phyloP scores from a whole-genome alignment of 2,797 vertebrate species.

The Sus cebifrons region DNA sequence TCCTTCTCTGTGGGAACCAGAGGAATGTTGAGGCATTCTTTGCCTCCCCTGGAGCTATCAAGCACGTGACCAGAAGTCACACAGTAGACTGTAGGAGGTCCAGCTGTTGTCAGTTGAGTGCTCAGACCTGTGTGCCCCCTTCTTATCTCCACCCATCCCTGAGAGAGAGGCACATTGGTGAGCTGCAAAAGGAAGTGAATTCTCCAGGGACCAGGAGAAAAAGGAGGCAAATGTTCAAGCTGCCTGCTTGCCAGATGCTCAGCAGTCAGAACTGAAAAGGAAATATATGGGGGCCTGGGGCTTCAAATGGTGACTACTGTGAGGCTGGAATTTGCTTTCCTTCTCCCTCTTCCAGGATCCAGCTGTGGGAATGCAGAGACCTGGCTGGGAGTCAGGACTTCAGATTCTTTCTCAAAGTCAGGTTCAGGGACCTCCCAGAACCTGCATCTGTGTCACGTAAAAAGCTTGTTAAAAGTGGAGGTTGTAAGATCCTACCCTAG shows the following conservation, averaged over 20 bases:
- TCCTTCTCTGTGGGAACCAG: neutral
- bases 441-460: neutral
- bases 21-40: neutral
- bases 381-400: neutral
- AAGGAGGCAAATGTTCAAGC: neutral
- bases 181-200: neutral
- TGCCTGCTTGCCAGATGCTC: neutral
- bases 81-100: neutral
- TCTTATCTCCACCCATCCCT: neutral
- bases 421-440: too few relatives aligned
- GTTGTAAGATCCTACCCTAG: neutral
- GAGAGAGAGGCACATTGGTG: neutral
- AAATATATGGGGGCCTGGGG: neutral
- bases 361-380: neutral
- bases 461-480: constrained; percentile 25
- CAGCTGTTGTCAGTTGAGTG: neutral
- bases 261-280: neutral
- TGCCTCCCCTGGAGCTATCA: neutral
- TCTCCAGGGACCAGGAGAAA: neutral
- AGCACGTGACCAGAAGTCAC: neutral
- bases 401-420: neutral
- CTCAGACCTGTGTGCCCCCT: neutral
- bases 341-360: neutral
- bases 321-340: neutral
- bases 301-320: neutral